These are phyloP conservation scores for Tribolium freemani DNA, from an alignment of 2,888 invertebrate species.

Conservation along the genomic window DNA sequence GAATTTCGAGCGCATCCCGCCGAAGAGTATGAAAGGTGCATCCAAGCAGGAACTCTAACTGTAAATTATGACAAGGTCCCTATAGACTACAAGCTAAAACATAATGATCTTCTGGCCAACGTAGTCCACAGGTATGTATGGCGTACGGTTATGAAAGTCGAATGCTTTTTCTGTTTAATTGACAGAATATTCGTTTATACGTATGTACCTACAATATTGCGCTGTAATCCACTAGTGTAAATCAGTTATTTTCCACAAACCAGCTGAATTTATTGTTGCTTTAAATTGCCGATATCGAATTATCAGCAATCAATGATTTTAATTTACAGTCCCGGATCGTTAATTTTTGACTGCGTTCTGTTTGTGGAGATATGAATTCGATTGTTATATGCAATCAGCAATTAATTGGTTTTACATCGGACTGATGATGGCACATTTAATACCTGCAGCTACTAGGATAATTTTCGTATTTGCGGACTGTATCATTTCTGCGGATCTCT, in stretches of 20 bases:
- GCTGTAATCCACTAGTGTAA: constrained; percentile 30
- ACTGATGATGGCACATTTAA: constrained; percentile 26
- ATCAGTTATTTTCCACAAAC: constrained; percentile 35
- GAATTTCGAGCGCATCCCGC: constrained; percentile 96
- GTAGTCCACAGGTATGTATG: constrained; percentile 89
- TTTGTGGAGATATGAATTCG: constrained; percentile 12
- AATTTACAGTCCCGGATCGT: neutral
- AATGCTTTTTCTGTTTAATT: constrained; percentile 21
- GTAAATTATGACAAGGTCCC: constrained; percentile 95
- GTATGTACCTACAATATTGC: constrained; percentile 1
- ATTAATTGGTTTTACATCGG: constrained; percentile 12
- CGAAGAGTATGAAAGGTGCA: constrained; percentile 92
- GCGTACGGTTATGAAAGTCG: constrained; percentile 13
- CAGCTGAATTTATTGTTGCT: neutral
- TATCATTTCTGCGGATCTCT: constrained; percentile 6
- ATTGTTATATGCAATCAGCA: constrained; percentile 30
- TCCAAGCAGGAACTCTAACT: constrained; percentile 90
- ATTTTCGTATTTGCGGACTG: neutral
- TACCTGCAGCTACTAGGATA: constrained; percentile 17
- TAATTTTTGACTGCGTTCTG: constrained; percentile 21
- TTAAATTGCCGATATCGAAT: constrained; percentile 9
- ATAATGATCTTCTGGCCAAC: constrained; percentile 94
- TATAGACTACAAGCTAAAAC: constrained; percentile 91
- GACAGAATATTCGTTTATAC: constrained; percentile 2
- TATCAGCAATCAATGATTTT: constrained; percentile 5